These are phyloP conservation scores for Oligia fasciuncula DNA, from an alignment of 2,888 invertebrate genomes.

Conservation along the genomic window DNA sequence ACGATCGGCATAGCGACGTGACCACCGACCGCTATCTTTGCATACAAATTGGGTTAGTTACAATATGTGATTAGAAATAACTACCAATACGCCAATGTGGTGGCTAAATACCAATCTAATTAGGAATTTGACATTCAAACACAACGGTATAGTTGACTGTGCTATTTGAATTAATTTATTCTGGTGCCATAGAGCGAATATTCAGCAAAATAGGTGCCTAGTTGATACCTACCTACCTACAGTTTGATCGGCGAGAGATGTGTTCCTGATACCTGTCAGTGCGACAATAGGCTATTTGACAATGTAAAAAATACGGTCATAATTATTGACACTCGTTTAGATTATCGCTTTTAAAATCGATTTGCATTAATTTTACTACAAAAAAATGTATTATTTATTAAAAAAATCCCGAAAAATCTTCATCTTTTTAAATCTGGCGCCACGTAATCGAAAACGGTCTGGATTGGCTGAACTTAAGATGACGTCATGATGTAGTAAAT, in stretches of 20 bases:
- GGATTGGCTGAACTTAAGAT: too few species aligned
- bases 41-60: slow-evolving; percentile 40
- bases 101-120: slow-evolving; percentile 44
- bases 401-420: too few species aligned
- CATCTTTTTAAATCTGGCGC: too few species aligned
- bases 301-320: too few species aligned
- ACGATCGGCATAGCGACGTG: slow-evolving; percentile 13
- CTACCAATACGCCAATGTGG: slow-evolving; percentile 38
- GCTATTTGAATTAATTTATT: neutral
- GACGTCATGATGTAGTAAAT: too few species aligned
- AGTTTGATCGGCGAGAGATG: neutral
- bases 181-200: neutral
- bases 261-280: neutral
- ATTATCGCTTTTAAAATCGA: too few species aligned
- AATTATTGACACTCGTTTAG: too few species aligned
- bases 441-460: too few species aligned
- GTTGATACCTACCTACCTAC: neutral
- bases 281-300: too few species aligned
- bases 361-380: too few species aligned
- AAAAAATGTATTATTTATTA: too few species aligned
- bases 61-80: slow-evolving; percentile 51
- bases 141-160: neutral
- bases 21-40: slow-evolving; percentile 37
- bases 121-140: slow-evolving; percentile 32
- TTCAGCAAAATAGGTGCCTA: too few species aligned